Percentiles rank a stretch among this genome's conserved stretches.
These are phyloP conservation scores for Nixonia krombeini DNA, from an alignment of 1,140 invertebrate genomes.

Conservation along the genomic window DNA sequence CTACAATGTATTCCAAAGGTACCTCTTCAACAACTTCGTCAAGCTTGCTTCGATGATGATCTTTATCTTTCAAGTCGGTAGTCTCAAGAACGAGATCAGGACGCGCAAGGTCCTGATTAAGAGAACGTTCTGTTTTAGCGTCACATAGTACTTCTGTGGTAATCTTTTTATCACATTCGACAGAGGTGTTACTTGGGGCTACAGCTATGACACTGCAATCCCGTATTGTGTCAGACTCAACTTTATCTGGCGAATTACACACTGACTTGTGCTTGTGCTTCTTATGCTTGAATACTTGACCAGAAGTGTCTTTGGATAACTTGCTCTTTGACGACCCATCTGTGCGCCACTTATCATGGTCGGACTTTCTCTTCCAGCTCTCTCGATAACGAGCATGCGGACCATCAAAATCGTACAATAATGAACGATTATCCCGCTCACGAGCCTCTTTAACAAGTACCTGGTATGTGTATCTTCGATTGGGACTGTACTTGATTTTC, in stretches of 20 bases:
- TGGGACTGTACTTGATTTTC: constrained; percentile 69
- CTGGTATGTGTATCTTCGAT: constrained; percentile 62
- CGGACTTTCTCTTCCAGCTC: constrained; percentile 17
- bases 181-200: constrained; percentile 20
- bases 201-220: constrained; percentile 44
- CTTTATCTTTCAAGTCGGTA: no score
- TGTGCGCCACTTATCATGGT: constrained; percentile 27
- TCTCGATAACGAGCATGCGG: constrained; percentile 3
- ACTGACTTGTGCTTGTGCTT: constrained; percentile 5
- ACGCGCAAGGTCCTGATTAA: no score
- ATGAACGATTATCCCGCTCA: constrained; percentile 35
- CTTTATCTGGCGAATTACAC: constrained; percentile 6
- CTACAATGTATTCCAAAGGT: constrained; percentile 17
- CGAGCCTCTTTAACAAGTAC: constrained; percentile 58
- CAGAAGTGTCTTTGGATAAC: constrained; percentile 8
- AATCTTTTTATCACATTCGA: background rate
- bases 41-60: background rate
- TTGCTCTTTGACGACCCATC: constrained; percentile 12
- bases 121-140: no score
- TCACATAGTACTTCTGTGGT: background rate
- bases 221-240: constrained; percentile 16
- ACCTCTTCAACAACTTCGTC: constrained; percentile 6
- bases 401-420: constrained; percentile 22
- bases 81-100: no score
- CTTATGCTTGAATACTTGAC: constrained; percentile 11